Evolutionary conservation across 2,888 invertebrate species (phyloP).

Genomic region (Linnaemya vulpina): DNA sequence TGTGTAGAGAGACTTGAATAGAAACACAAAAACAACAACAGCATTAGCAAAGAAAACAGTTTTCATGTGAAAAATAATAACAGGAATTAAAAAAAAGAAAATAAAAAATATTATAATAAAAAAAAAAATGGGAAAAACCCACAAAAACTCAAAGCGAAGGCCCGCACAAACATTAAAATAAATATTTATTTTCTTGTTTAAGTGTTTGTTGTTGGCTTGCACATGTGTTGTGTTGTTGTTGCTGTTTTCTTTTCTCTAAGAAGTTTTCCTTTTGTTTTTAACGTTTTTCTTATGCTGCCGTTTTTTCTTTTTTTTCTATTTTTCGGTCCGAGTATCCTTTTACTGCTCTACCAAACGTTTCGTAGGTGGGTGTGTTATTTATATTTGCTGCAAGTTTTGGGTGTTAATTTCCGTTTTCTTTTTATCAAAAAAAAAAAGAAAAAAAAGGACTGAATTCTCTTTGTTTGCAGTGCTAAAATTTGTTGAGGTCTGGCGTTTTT

Average conservation of each 20-base stretch:
- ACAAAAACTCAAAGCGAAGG: slow-evolving; percentile 19
- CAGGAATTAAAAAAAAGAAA: slow-evolving; percentile 6
- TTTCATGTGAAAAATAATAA: slow-evolving; percentile 1
- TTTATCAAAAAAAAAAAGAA: neutral
- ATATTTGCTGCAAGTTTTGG: slow-evolving; percentile 18
- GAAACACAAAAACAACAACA: slow-evolving; percentile 3
- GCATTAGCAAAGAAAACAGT: neutral
- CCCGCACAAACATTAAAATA: neutral
- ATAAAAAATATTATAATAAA: no score
- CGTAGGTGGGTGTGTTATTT: slow-evolving; percentile 30
- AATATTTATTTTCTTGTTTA: slow-evolving; percentile 20
- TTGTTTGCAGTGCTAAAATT: neutral
- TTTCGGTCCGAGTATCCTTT: slow-evolving; percentile 1
- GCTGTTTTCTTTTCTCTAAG: neutral
- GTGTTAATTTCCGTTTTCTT: slow-evolving; percentile 53
- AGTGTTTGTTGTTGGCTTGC: slow-evolving; percentile 12
- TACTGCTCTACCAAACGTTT: neutral
- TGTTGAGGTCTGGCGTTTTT: neutral
- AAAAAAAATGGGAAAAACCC: slow-evolving; percentile 1
- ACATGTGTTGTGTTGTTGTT: slow-evolving; percentile 1
- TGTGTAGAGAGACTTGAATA: slow-evolving; percentile 3
- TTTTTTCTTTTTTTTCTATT: neutral
- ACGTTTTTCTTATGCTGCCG: neutral
- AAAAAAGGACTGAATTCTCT: neutral
- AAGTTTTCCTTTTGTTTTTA: slow-evolving; percentile 17